Base-by-base conservation (phyloP, 2,797 vertebrate species). In the Sebastes iracundus region DNA sequence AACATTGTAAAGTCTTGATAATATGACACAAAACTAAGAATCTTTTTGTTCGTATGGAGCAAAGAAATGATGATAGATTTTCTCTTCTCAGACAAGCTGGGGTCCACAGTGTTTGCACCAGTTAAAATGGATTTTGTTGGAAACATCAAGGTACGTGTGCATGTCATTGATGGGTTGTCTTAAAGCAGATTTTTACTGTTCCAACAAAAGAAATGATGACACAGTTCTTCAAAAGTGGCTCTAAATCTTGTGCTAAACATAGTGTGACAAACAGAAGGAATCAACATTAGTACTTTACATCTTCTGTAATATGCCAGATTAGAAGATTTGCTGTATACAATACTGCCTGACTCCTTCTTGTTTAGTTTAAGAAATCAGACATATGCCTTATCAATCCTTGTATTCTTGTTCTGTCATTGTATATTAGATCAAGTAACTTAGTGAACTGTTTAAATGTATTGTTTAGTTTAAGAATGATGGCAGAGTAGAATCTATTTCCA, bases 41-140 rank as follows among this genome's bases (percentile, higher is more conserved):
- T 14, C 4, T 74, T 61, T 61, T n/a, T 38, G 20, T 75, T 66
- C 11, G 11, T 55, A 49, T 70, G 55, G 32, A 74, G 69, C 62
- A 87, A 58, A 82, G 32, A 81, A 87, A 67, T 93, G 80, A 95
- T 86, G 4, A 62, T 82, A 61, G 86, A 75, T 90, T 92, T 80
- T 94, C 81, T 96, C 78, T 95, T 92, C 89, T 92, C 90, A 97
- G 96, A 97, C 95, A 97, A 97, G 90, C 96, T 99, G 92, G 98
- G 98, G 66, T 96, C 99, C 81, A 99, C 98, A 20, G 98, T 99
- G 83, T 99, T 99, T 96, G 98, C 98, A 84, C 98, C 99, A 89
- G 99, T 99, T 94, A 99, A 99, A 96, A 98, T 99, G 95, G 98
- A 99, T 97, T 99, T 99, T 97, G 98, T 99, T 88, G 99, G 99